These are phyloP conservation scores for Pseudopodoces humilis DNA, from an alignment of 2,113 vertebrate genomes.

Conservation along the genomic window DNA sequence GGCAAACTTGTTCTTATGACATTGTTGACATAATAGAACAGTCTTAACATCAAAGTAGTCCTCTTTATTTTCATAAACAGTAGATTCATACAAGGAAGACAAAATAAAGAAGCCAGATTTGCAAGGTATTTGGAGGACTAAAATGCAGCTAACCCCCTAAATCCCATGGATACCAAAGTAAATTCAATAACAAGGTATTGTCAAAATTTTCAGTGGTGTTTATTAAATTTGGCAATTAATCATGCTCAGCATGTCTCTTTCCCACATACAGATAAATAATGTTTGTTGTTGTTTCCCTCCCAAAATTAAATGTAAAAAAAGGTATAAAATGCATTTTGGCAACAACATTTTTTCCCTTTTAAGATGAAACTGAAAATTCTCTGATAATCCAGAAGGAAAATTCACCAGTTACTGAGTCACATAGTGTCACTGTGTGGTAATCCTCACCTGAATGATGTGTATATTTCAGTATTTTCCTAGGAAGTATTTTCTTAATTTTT, in stretches of 20 bases:
- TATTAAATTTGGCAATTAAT: not conserved
- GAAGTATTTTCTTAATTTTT: not conserved
- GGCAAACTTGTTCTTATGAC: not conserved
- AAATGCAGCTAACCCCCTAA: not conserved
- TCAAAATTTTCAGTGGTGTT: not conserved
- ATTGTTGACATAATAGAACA: not conserved
- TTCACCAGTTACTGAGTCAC: not conserved
- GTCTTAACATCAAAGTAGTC: not conserved
- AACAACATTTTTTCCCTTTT: not conserved
- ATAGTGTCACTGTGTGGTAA: not conserved
- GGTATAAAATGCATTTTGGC: not conserved
- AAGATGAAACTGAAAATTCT: not conserved
- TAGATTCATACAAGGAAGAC: not conserved
- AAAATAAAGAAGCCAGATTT: not conserved
- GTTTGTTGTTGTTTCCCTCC: not conserved
- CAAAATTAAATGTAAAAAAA: not conserved
- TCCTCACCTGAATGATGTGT: not conserved
- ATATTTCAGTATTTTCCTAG: not conserved
- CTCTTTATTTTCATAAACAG: not conserved
- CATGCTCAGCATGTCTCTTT: not conserved
- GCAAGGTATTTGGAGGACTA: not conserved
- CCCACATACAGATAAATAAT: not conserved
- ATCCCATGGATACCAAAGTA: not conserved
- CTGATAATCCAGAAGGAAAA: not conserved
- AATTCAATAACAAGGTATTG: not conserved